phyloP scores from a whole-genome alignment of 53 echinoderm and acorn worm genomes.

The Astropecten irregularis region DNA sequence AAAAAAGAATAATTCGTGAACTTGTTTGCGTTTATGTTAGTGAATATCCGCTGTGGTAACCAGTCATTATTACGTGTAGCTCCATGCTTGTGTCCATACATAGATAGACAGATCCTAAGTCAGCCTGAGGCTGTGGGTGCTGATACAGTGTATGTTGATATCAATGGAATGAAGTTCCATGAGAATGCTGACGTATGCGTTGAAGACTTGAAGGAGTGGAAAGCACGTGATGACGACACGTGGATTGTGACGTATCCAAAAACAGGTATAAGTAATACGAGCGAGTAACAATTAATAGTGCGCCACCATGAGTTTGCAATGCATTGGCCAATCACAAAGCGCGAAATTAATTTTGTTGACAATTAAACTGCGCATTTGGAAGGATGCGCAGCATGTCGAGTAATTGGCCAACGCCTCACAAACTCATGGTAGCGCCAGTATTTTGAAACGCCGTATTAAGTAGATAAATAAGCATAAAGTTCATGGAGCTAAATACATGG shows the following conservation, averaged over 20 bases:
- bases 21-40: too few species aligned
- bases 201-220: neutral
- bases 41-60: neutral
- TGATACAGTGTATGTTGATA: neutral
- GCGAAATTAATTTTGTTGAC: neutral
- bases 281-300: too few species aligned
- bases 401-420: too few species aligned
- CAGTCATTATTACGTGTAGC: neutral
- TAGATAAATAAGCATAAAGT: too few species aligned
- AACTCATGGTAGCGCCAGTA: too few species aligned
- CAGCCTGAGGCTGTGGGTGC: neutral
- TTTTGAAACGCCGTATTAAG: too few species aligned
- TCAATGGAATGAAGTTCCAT: neutral
- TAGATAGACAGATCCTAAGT: neutral
- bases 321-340: too few species aligned
- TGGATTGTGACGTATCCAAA: conserved; percentile 19
- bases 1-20: too few species aligned
- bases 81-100: neutral
- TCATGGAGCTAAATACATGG: too few species aligned
- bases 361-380: too few species aligned
- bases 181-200: neutral
- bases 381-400: too few species aligned
- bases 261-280: neutral
- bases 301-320: too few species aligned
- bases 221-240: conserved; percentile 4